Evolutionary conservation across 2,113 vertebrate genomes (phyloP).

Genomic region (Chauna torquata): DNA sequence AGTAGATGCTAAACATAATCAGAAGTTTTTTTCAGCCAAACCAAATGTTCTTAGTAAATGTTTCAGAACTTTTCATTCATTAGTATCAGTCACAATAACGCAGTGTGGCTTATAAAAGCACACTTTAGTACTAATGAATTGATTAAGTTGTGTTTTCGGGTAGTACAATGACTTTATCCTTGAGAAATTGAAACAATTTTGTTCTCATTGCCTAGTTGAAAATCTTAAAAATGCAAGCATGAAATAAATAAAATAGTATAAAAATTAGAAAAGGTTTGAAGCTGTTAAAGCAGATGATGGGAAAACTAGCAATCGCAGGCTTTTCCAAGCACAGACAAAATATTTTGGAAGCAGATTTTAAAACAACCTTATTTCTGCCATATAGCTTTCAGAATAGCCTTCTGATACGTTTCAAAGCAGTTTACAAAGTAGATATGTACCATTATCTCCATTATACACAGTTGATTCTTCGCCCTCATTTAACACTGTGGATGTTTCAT

Average conservation of each 20-base stretch:
- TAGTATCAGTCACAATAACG: background rate
- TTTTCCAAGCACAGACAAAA: background rate
- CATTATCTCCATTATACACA: background rate
- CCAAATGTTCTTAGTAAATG: background rate
- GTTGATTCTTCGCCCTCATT: background rate
- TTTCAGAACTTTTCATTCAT: background rate
- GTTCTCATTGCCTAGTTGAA: background rate
- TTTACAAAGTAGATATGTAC: background rate
- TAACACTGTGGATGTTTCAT: background rate
- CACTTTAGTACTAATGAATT: background rate
- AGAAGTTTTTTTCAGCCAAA: background rate
- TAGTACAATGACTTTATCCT: background rate
- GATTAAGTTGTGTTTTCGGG: background rate
- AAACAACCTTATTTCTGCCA: background rate
- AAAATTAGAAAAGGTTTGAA: background rate
- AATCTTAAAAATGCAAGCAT: background rate
- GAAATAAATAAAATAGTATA: background rate
- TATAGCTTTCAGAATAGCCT: background rate
- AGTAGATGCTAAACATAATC: background rate
- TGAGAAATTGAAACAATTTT: background rate
- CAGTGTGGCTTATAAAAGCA: background rate
- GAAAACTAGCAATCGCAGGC: background rate
- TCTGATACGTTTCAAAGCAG: background rate
- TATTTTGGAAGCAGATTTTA: background rate
- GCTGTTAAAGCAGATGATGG: background rate